Evolutionary conservation across 2,797 vertebrate genomes (phyloP), one percentile per base, ranked within the genome.

Genomic region (Geotrypetes seraphini): DNA sequence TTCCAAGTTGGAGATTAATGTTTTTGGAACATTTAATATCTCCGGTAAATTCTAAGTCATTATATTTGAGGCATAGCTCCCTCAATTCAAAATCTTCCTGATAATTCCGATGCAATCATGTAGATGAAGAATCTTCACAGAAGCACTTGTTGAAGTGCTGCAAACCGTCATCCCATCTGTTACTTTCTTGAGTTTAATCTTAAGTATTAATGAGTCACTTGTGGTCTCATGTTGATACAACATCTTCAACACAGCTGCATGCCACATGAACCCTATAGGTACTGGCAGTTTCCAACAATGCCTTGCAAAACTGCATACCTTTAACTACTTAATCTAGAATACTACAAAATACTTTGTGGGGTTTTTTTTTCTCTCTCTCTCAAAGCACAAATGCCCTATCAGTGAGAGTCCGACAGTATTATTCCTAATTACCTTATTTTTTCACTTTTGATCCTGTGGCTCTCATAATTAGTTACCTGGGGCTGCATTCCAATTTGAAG

Each of bases 401-500:
- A 91, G 89, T 78, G 71, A 91, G 90, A 87, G 92, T 96, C 92
- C 87, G 63, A 88, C 81, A 79, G 84, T 88, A 91, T 91, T 94
- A 88, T 86, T 91, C 87, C 94, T 99, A 97, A 99, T 97, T 96
- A 96, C 90, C 90, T 91, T 90, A 78, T n/a, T 20, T 91, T 84
- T 82, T 90, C 79, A 87, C 86, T 93, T 87, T 86, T 89, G 92
- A 93, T 97, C 92, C 91, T 89, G 88, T 81, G 85, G 92, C 86
- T 90, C 89, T 89, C 87, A 90, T 97, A 99, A 99, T 99, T 96
- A 99, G 94, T 99, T 99, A 99, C 95, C 95, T 99, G 95, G 94
- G 95, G 94, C 94, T 96, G 91, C 94, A 95, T 97, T 97, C 94
- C 94, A 97, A 99, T 99, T 99, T 97, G 91, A 97, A 96, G 94